Evolutionary conservation across 2,888 invertebrate species (phyloP).

Genomic region (Emmelina monodactyla): DNA sequence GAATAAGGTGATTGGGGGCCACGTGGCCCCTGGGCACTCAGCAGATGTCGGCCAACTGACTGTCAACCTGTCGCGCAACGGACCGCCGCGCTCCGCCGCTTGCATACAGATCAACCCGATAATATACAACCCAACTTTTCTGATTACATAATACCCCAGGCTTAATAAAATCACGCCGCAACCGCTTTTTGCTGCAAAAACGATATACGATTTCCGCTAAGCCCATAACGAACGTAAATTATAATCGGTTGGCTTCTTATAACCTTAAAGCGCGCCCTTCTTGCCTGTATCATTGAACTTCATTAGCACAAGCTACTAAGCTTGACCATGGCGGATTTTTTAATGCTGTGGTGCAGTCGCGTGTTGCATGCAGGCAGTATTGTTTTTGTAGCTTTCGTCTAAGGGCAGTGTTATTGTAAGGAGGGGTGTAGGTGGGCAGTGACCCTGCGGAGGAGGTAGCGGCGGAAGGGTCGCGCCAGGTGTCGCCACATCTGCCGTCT

Average conservation of each 20-base stretch:
- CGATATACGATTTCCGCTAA: not conserved
- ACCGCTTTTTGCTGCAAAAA: not conserved
- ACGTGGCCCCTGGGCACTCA: conserved; percentile 22
- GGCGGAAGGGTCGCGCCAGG: conserved; percentile 62
- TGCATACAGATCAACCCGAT: conserved; percentile 43
- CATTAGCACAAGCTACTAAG: conserved; percentile 25
- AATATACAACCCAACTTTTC: conserved; percentile 37
- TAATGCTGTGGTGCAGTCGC: conserved; percentile 45
- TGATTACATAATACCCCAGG: conserved; percentile 39
- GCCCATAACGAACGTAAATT: conserved; percentile 4
- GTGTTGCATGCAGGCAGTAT: conserved; percentile 49
- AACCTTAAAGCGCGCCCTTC: conserved; percentile 25
- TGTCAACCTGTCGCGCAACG: conserved; percentile 63
- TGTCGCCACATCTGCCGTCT: conserved; percentile 61
- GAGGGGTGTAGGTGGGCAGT: conserved; percentile 59
- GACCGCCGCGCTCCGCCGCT: conserved; percentile 53
- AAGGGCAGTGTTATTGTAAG: conserved; percentile 23
- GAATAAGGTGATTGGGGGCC: conserved; percentile 30
- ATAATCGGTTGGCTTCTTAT: conserved; percentile 18
- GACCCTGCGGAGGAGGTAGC: conserved; percentile 42
- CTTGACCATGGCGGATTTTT: conserved; percentile 27
- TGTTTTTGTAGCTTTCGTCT: conserved; percentile 32
- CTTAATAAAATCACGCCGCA: not conserved
- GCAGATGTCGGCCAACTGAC: conserved; percentile 62
- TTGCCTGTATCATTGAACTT: conserved; percentile 33